Percentiles rank a stretch among this genome's conserved stretches.
Conservation (phyloP, 2,888 invertebrate genomes). For the Stratiomys singularior region DNA sequence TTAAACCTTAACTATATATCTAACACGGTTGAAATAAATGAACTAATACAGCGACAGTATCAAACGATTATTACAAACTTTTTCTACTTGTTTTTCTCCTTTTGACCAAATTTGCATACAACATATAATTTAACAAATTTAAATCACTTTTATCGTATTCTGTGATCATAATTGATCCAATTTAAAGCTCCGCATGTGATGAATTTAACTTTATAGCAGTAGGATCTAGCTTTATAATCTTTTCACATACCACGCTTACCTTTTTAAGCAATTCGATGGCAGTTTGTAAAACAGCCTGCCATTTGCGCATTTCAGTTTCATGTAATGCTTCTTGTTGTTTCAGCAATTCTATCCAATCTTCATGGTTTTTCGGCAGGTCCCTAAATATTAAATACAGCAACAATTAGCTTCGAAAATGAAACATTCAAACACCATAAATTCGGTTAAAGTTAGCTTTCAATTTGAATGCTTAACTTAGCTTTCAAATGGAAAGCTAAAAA, state of each 20-base stretch:
- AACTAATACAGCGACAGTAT: too few relatives aligned
- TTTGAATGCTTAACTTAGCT: too few relatives aligned
- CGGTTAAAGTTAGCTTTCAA: too few relatives aligned
- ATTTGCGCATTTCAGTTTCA: conserved; percentile 82
- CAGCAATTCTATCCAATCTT: conserved; percentile 83
- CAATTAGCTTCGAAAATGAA: too few relatives aligned
- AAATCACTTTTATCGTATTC: background rate
- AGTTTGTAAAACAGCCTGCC: conserved; percentile 80
- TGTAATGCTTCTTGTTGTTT: conserved; percentile 85
- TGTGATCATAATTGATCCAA: background rate
- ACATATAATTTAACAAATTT: conserved; percentile 1
- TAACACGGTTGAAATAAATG: too few relatives aligned
- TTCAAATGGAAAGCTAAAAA: background rate
- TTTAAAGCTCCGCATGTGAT: conserved; percentile 55
- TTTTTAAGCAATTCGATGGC: conserved; percentile 78
- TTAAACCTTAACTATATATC: too few relatives aligned
- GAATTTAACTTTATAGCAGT: conserved; percentile 60
- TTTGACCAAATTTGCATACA: conserved; percentile 14
- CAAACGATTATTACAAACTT: too few relatives aligned
- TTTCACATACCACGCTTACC: conserved; percentile 69
- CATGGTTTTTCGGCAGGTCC: conserved; percentile 77
- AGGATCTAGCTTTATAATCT: conserved; percentile 60
- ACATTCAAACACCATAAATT: too few relatives aligned
- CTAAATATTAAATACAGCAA: conserved; percentile 61
- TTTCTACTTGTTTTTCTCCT: too few relatives aligned